Base-by-base conservation (phyloP, 1,140 invertebrate genomes). In the Penaeus japonicus region DNA sequence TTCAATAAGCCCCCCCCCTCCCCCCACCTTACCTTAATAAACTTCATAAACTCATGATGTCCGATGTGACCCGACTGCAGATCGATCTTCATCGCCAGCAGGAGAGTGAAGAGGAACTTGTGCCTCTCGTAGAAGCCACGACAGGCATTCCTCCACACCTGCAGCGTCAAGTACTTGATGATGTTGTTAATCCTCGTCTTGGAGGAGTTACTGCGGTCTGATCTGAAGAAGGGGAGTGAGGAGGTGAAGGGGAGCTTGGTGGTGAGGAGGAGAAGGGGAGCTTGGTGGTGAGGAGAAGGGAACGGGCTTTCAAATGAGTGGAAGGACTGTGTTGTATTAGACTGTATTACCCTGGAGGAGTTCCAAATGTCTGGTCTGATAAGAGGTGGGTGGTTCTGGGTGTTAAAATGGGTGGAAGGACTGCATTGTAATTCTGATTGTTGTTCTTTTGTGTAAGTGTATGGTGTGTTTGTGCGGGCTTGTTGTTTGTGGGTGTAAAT, bases 71-170 rank as follows among this genome's bases (percentile, higher is more conserved):
- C 95, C 78, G 95, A 94, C 89, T 98, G 95, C 90, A 97, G 95
- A 92, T 99, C 97, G 88, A 99, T 98, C 93, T 99, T 99, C 94
- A 99, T 96, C 0, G 97, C 97, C 91, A 99, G 93, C 94, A 99
- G 96, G n/a, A 99, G 92, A 0, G 98, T 99, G 92, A 99, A 99
- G 22, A 99, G 94, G 91, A 94, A 95, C 92, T 99, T 98, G 92
- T 99, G 97, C 27, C 96, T 94, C 92, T 99, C 98, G 92, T 99
- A 99, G 4, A 99, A 94, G 93, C 97, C 97, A 65, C 98, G 94
- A 88, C 97, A 95, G 27, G 97, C 97, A 91, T 98, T 99, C 39
- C 95, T 96, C 95, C 97, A 99, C 0, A 99, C 97, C 93, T 98
- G 97, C 91, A 95, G 96, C 0, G 98, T 99, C 90, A 99, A 94